These are phyloP conservation scores for Psococerastis gibbosa DNA, from an alignment of 2,888 invertebrate species.

Conservation along the genomic window DNA sequence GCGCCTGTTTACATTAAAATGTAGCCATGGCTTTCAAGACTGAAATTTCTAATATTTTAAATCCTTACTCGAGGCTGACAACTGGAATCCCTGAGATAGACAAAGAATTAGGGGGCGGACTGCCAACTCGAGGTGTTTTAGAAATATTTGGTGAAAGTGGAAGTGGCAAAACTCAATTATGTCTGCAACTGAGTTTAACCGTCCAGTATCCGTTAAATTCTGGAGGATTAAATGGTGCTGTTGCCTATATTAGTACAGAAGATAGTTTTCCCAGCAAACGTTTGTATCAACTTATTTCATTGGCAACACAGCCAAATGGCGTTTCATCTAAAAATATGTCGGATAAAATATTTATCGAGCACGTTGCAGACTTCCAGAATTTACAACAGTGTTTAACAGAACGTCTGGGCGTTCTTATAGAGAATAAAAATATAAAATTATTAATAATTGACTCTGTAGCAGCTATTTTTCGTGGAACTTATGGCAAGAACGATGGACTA, in stretches of 20 bases:
- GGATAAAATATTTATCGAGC: constrained; percentile 42
- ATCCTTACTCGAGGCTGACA: no score
- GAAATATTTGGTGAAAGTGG: constrained; percentile 69
- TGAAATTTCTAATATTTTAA: no score
- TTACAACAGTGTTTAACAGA: constrained; percentile 33
- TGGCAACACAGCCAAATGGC: constrained; percentile 14
- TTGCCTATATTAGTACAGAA: constrained; percentile 61
- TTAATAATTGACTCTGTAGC: constrained; percentile 57
- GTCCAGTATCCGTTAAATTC: constrained; percentile 34
- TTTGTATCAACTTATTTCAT: constrained; percentile 31
- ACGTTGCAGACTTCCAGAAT: constrained; percentile 39
- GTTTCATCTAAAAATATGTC: no score
- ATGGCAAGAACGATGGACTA: constrained; percentile 29
- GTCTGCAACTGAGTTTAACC: constrained; percentile 46
- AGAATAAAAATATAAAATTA: constrained; percentile 33
- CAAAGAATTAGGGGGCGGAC: constrained; percentile 41
- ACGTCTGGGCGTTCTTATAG: constrained; percentile 34
- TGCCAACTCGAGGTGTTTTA: constrained; percentile 44
- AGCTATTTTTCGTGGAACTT: constrained; percentile 41
- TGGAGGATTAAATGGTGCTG: constrained; percentile 37
- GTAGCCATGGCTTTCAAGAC: no score
- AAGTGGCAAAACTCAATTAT: constrained; percentile 64
- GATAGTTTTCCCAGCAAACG: constrained; percentile 52
- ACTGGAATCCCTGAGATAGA: constrained; percentile 41
- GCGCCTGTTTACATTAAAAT: no score